Evolutionary conservation across 2,888 invertebrate genomes (phyloP), one percentile per base, ranked within the genome.

Genomic region (Stratiomys singularior): DNA sequence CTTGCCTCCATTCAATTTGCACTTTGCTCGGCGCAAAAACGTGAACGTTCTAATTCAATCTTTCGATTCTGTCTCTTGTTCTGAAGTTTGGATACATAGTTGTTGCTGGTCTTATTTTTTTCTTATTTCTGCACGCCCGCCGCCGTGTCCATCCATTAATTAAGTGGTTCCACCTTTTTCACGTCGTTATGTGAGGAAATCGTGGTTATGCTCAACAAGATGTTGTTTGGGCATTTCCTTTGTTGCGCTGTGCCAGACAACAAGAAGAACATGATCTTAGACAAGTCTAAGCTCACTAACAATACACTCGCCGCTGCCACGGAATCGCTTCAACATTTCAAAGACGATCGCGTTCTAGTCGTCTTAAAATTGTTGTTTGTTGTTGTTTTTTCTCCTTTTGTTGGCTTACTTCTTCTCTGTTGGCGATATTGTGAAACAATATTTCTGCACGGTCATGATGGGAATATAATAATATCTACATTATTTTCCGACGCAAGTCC

Each of bases 141-240:
- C 67, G 67, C 67, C 46, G 67, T 67, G 67, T 67, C 67, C 67
- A 67, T 67, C 64, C 67, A 67, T 67, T 67, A 67, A 67, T 67
- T 67, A 67, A 67, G 67, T 67, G 67, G 67, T 67, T 67, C 67
- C 67, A 67, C 67, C 67, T 67, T 67, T 67, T 46, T 67, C 67
- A 46, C 37, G 67, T 67, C 28, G 37, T 67, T 44, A 67, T 67
- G 67, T 46, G 67, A 67, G 67, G 67, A 67, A 67, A 67, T 67
- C 67, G 67, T 67, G 67, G 44, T 67, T 67, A 67, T 67, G 67
- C 67, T 67, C 67, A 67, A 67, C 67, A 67, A 67, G 67, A 37
- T 67, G 67, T 67, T 30, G 67, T 67, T 67, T 67, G 46, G 67
- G 67, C 46, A 67, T 67, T 67, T 67, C 46, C 67, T 67, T 67